Evolutionary conservation across 2,113 vertebrate genomes (phyloP), one percentile per base, ranked within the genome.

Genomic region (Fukomys damarensis): DNA sequence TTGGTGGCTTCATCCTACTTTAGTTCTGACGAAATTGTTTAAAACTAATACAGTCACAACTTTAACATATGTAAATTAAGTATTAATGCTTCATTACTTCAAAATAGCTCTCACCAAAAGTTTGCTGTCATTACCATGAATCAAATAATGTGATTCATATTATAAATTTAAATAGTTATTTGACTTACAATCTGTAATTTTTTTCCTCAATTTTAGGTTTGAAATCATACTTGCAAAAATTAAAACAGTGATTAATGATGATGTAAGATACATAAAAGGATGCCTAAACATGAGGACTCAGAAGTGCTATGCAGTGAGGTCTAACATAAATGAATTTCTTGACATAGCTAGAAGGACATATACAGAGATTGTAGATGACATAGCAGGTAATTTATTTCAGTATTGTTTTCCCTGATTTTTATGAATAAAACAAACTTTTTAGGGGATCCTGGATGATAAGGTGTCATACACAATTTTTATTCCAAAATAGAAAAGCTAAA

Each of bases 351-450:
- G 99, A 61, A 99, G 99, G 97, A 99, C 99, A 26, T 99, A 99
- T 96, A 99, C 99, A 32, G 99, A 99, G 97, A 99, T 99, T 86
- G 99, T 99, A 92, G 99, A 99, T 92, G 99, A 99, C 98, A 99
- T 99, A 97, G 99, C 99, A 98, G 99, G 99, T 99, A 84, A 98
- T 94, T 95, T 95, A 85, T 8, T 30, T 82, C 24, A 85, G 26
- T 19, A 43, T 61, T 3, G 43, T 93, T 49, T 94, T 58, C 58
- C 3, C 2, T 91, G 13, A 12, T 41, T 59, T 86, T 49, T 32
- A 92, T 86, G 79, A 96, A 49, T 28, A 16, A 66, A 65, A 58
- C 28, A 61, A 92, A 35, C 65, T 14, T 84, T 61, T 81, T 65
- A 95, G 12, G n/a, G 61, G 3, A 77, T 89, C 13, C 3, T 93